Base-by-base conservation (phyloP, 2,113 vertebrate species). In the Bostrychus sinensis region DNA sequence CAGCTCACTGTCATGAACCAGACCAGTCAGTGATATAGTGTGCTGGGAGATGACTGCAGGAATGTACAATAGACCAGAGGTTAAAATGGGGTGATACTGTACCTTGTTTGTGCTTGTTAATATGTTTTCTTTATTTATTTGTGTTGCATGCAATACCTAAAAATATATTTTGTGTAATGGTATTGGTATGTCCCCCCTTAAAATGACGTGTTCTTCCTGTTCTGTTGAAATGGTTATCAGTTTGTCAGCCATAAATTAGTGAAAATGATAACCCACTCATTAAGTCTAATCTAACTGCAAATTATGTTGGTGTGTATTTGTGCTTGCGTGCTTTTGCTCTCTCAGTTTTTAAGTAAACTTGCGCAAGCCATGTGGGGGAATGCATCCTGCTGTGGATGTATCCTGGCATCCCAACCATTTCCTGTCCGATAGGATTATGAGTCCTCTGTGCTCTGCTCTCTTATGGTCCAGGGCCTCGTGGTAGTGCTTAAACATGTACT, bases 321-420 rank as follows among this genome's bases (percentile, higher is more conserved):
- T 4, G 25, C 48, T 55, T 56, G 60, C 43, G 28, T 9, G 1
- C 58, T 62, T 78, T 43, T 58, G 11, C 54, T 60, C 46, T 84
- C 65, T 11, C 70, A 83, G 70, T 69, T 80, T 77, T 57, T 72
- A 71, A 69, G 77, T 71, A 37, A 70, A 83, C 19, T 91, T 89
- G 81, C 58, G 70, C 73, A 88, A 89, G 72, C 82, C 86, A 79
- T 86, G 85, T 88, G 94, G 87, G 87, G 86, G 70, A 88, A 82
- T 77, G 91, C 93, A 85, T 88, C 93, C 93, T 94, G 94, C 94
- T 95, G 93, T 93, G 94, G 93, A 93, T 92, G 90, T 92, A 93
- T 95, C 93, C 92, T 95, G 95, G 96, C 95, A 98, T 98, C 90
- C 91, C 93, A 96, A 91, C 91, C 94, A 98, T 98, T 98, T 97